Percentiles rank a stretch among this genome's conserved stretches.
Conservation (phyloP, 2,888 invertebrate species). For the Girardia tigrina region DNA sequence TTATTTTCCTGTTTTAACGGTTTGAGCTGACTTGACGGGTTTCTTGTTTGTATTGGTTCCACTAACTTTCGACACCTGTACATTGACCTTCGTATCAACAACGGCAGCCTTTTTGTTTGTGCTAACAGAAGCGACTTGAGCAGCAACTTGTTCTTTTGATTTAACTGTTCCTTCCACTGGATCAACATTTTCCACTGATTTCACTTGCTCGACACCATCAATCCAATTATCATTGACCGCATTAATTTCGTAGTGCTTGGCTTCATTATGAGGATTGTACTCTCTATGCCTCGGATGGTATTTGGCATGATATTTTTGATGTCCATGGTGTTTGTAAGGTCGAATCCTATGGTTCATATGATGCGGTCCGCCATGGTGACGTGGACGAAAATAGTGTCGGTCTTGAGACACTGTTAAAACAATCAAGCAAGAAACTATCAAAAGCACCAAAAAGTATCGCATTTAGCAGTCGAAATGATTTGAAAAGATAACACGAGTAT, state of each 20-base stretch:
- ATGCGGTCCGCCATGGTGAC: background rate
- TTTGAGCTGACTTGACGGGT: background rate
- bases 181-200: background rate
- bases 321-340: background rate
- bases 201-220: background rate
- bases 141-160: background rate
- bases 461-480: background rate
- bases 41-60: background rate
- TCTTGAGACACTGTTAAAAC: background rate
- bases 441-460: background rate
- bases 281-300: too few species aligned
- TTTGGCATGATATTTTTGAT: background rate
- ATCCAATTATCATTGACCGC: background rate
- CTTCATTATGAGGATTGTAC: background rate
- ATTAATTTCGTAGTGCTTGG: background rate
- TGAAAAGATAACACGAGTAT: background rate
- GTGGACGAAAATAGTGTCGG: background rate
- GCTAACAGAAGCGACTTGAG: background rate
- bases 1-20: too few species aligned
- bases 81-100: background rate
- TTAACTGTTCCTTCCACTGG: background rate
- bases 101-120: background rate
- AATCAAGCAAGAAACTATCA: background rate
- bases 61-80: too few species aligned
- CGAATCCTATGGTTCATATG: background rate